A percentile compares a stretch with the other conserved stretches of the same genome.
Evolutionary conservation across 1,140 invertebrate species (phyloP).

Genomic region (Tetramorium parvispinum): DNA sequence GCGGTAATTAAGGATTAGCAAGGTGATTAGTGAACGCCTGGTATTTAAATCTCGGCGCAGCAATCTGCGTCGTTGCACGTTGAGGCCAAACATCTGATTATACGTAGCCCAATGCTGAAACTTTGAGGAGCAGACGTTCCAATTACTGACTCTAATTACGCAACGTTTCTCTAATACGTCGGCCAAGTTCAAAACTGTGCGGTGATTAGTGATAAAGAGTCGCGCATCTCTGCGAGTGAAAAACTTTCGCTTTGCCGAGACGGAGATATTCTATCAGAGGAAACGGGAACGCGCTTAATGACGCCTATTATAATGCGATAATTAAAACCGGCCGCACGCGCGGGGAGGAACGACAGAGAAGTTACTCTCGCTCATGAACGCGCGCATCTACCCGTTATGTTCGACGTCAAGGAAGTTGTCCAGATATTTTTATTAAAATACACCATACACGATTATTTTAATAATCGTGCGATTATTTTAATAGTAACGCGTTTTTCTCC

Average conservation of each 20-base stretch:
- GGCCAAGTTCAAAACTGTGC: slow-evolving; percentile 53
- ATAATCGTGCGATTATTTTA: background rate
- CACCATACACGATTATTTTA: background rate
- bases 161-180: slow-evolving; percentile 44
- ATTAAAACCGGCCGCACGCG: slow-evolving; percentile 39
- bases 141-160: slow-evolving; percentile 68
- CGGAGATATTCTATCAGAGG: slow-evolving; percentile 31
- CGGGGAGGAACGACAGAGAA: slow-evolving; percentile 5
- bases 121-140: slow-evolving; percentile 51
- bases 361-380: background rate
- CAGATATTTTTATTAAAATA: background rate
- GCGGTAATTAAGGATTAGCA: slow-evolving; percentile 76
- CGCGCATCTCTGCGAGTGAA: slow-evolving; percentile 45
- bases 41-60: slow-evolving; percentile 71
- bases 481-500: background rate
- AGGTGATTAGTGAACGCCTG: slow-evolving; percentile 70
- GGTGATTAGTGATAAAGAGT: slow-evolving; percentile 60
- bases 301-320: slow-evolving; percentile 47
- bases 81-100: slow-evolving; percentile 60
- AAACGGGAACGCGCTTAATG: slow-evolving; percentile 32
- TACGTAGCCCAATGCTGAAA: slow-evolving; percentile 37
- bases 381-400: background rate
- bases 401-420: slow-evolving; percentile 9
- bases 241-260: slow-evolving; percentile 53
- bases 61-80: slow-evolving; percentile 46